Evolutionary conservation across 2,888 invertebrate species (phyloP), one percentile per base, ranked within the genome.

Genomic region (Amorpha juglandis): DNA sequence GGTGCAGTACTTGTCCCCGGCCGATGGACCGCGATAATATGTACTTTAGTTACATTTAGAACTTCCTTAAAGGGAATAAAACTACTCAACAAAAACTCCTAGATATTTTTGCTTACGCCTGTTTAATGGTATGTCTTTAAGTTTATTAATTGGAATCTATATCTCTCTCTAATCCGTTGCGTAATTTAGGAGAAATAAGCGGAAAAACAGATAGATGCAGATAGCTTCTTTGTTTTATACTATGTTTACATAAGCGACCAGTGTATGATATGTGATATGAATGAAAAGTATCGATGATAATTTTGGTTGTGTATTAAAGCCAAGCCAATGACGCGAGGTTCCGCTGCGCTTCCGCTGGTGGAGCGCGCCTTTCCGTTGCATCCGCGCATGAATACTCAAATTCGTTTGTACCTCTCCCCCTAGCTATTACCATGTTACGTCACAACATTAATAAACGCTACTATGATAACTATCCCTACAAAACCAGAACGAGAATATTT

Each of bases 251-350:
- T 58, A 19, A 58, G 11, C 19, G 19, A 19, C 19, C n/a, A 12
- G 38, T 58, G 78, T 74, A 77, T 81, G 77, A 80, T 78, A 75
- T 74, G 73, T 77, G 74, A 80, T 78, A 85, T 89, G 89, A 91
- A 89, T 89, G 86, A 83, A 87, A 76, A 76, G 78, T 79, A 73
- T 71, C 70, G 71, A 71, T 75, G 74, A 71, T 75, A 75, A 73
- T 81, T 76, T 80, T 82, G 81, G 85, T 89, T 81, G 87, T 89
- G 83, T 86, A 88, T 87, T 82, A 75, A 58, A 58, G 78, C 74
- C 70, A 79, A 87, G 80, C 89, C 91, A 92, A 92, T 92, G 92
- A 86, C 84, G 92, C 92, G 92, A 82, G 88, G 87, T 89, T 92
- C 92, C 92, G 90, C 80, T 77, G 77, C 77, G 86, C 83, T 88